phyloP scores from a whole-genome alignment of 1,140 invertebrate genomes.

The Aphaenogaster rudis region DNA sequence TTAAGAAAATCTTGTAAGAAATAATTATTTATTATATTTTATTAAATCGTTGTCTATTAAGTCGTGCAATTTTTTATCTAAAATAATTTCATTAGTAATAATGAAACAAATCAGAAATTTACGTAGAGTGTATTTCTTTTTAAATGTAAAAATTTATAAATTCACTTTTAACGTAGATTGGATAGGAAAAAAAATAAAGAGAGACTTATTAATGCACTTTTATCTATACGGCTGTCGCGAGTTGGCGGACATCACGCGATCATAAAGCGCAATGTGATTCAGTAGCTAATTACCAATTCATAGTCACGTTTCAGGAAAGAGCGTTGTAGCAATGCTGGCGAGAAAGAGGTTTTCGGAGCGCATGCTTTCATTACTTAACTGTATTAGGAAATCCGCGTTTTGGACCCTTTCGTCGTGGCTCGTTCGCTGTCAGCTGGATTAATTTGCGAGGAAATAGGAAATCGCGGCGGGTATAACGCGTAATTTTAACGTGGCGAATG shows the following conservation, averaged over 20 bases:
- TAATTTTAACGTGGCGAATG: constrained; percentile 50
- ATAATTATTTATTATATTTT: not conserved
- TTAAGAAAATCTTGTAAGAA: not conserved
- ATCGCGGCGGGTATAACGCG: constrained; percentile 1
- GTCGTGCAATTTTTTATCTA: not conserved
- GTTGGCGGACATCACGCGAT: not conserved
- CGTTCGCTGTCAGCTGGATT: constrained; percentile 33
- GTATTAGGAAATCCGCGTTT: constrained; percentile 45
- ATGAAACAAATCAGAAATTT: not conserved
- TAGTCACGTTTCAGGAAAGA: constrained; percentile 15
- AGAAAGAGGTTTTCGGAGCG: constrained; percentile 42
- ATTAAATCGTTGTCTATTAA: not conserved
- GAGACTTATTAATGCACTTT: constrained; percentile 5
- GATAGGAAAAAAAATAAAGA: not conserved
- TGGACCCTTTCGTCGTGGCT: not conserved
- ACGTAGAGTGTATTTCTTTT: not conserved
- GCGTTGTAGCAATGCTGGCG: not conserved
- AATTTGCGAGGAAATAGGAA: constrained; percentile 49
- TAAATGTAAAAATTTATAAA: not conserved
- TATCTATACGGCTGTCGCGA: not conserved
- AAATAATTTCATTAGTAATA: constrained; percentile 1
- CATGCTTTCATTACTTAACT: constrained; percentile 40
- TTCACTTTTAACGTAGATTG: not conserved
- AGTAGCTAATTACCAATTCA: constrained; percentile 45
- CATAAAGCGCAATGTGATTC: constrained; percentile 29